A percentile compares a stretch with the other conserved stretches of the same genome.
These are phyloP conservation scores for Brenthis hecate DNA, from an alignment of 2,888 invertebrate genomes.

Conservation along the genomic window DNA sequence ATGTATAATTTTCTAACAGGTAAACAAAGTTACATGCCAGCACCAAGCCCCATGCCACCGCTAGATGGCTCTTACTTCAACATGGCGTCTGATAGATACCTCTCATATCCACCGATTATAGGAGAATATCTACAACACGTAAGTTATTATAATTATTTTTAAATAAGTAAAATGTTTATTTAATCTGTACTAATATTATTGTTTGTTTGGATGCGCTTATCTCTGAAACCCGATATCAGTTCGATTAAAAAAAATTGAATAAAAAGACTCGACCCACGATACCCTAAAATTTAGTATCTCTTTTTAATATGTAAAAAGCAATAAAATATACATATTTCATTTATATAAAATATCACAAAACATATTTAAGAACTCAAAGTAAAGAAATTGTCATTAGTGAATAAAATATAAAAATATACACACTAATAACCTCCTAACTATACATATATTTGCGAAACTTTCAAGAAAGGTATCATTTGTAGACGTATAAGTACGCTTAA, in stretches of 20 bases:
- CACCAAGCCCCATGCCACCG: slow-evolving; percentile 88
- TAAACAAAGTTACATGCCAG: slow-evolving; percentile 84
- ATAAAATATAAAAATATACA: no score
- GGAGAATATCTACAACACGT: slow-evolving; percentile 78
- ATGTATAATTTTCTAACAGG: slow-evolving; percentile 55
- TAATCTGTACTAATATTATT: no score
- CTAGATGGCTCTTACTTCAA: slow-evolving; percentile 91
- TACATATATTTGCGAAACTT: neutral
- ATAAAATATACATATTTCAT: no score
- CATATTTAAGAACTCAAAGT: no score
- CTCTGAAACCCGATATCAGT: no score
- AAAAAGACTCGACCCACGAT: no score
- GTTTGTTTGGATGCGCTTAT: no score
- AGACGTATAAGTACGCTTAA: slow-evolving; percentile 8
- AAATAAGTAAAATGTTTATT: neutral
- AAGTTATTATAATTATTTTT: slow-evolving; percentile 35
- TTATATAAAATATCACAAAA: no score
- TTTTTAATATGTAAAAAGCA: no score
- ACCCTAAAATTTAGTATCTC: no score
- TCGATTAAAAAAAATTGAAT: no score
- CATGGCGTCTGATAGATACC: slow-evolving; percentile 89
- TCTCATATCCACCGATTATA: slow-evolving; percentile 89
- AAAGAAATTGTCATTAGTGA: no score
- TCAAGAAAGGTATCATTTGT: slow-evolving; percentile 14
- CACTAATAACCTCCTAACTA: neutral